Base-by-base conservation (phyloP, 2,888 invertebrate species). In the Lycocerus yunnanus region DNA sequence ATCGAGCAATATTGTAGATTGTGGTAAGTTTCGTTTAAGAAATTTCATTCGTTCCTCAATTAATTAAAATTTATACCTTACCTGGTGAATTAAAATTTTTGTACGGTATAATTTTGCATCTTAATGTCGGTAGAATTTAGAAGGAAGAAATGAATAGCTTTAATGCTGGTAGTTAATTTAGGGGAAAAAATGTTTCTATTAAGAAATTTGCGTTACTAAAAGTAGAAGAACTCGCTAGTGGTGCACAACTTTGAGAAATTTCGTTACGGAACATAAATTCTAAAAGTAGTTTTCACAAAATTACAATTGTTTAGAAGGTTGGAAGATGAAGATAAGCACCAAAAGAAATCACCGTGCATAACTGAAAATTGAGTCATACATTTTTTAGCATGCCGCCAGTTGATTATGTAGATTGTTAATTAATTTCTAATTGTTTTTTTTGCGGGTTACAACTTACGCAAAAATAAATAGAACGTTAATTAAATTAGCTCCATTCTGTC, bases 271-370 rank as follows among this genome's bases (percentile, higher is more conserved):
- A 63, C 61, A 63, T 63, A 63, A 63, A 63, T 63, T 63, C 18
- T 3, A 63, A 63, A 63, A 63, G 61, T 63, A 63, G 61, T 63
- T 63, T 63, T 63, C 18, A 63, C 61, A 20, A 63, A 63, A 63
- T 63, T 63, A 63, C 61, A 63, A 63, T 63, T 63, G 61, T 63
- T 63, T 63, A 63, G 61, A 63, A 63, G 14, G 18, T 63, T 63
- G 18, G 61, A n/a, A 63, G 61, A 63, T 63, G 61, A 63, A 63
- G 61, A 63, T 63, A 63, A 63, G 61, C 61, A 18, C 20, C 61
- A 63, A 63, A 63, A 63, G 61, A 63, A 63, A 63, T 63, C 61
- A 63, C 61, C 61, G 61, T 63, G 61, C 61, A 63, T 63, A 63
- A 63, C 61, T 63, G 61, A 63, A 63, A 63, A 63, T 43, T 43